Evolutionary conservation across 2,797 vertebrate genomes (phyloP).

Genomic region (Hydrocynus forskahlii): DNA sequence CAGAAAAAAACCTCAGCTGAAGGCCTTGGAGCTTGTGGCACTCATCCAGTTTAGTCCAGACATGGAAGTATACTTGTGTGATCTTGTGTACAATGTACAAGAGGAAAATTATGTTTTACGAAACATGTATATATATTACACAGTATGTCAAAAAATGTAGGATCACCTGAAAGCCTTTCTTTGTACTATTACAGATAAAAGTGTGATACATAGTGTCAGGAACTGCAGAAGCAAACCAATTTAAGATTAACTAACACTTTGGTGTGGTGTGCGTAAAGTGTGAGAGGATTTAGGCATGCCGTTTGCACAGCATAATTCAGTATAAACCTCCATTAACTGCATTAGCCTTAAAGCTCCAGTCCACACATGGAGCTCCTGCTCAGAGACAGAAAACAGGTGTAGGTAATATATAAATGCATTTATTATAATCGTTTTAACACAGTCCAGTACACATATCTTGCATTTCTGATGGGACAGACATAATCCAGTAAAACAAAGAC

Average conservation of each 20-base stretch:
- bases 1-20: background rate
- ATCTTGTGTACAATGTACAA: background rate
- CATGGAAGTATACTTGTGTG: background rate
- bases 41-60: background rate
- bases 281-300: no score
- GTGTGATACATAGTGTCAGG: no score
- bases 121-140: background rate
- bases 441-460: slow-evolving; percentile 80
- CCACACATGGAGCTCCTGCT: background rate
- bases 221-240: no score
- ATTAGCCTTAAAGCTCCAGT: background rate
- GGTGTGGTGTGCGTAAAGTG: no score
- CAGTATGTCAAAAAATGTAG: background rate
- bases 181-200: background rate
- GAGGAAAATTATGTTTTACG: no score
- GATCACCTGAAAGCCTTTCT: background rate
- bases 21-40: background rate
- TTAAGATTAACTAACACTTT: no score
- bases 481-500: slow-evolving; percentile 48
- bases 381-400: slow-evolving; percentile 50
- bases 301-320: no score
- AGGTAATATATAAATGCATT: slow-evolving; percentile 80
- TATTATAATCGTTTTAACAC: slow-evolving; percentile 81
- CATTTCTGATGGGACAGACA: slow-evolving; percentile 66
- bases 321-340: no score